A percentile compares a stretch with the other conserved stretches of the same genome.
Conservation (phyloP, 2,888 invertebrate genomes). For the Pandemis heparana region DNA sequence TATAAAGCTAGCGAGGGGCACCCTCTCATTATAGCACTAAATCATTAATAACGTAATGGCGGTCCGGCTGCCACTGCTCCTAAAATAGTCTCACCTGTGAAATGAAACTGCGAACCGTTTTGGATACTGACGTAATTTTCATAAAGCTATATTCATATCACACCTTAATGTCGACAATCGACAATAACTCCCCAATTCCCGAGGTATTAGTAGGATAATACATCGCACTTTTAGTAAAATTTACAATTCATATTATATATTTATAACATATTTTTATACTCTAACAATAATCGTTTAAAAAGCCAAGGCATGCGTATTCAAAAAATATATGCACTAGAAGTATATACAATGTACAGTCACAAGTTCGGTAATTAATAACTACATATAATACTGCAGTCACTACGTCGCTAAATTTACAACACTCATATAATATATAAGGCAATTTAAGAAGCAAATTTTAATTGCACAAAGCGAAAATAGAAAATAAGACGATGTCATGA, state of each 20-base stretch:
- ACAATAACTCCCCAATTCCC: slow-evolving; percentile 27
- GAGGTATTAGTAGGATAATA: slow-evolving; percentile 27
- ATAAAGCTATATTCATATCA: slow-evolving; percentile 53
- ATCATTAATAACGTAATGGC: slow-evolving; percentile 44
- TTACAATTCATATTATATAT: background rate
- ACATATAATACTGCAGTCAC: slow-evolving; percentile 76
- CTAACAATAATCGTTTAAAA: slow-evolving; percentile 13
- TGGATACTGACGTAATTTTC: slow-evolving; percentile 49
- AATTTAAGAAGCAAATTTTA: slow-evolving; percentile 49
- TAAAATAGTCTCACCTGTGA: slow-evolving; percentile 50
- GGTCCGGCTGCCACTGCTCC: slow-evolving; percentile 41
- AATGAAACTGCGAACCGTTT: slow-evolving; percentile 44
- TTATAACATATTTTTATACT: slow-evolving; percentile 2
- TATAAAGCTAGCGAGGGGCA: slow-evolving; percentile 23
- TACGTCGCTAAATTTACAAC: slow-evolving; percentile 62
- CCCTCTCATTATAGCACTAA: slow-evolving; percentile 36
- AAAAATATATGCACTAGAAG: slow-evolving; percentile 51
- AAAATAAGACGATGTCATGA: slow-evolving; percentile 26
- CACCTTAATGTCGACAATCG: slow-evolving; percentile 46
- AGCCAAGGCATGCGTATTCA: slow-evolving; percentile 29
- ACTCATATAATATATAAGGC: slow-evolving; percentile 52
- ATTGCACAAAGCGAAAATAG: slow-evolving; percentile 53
- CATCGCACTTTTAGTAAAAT: background rate
- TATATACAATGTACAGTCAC: slow-evolving; percentile 49
- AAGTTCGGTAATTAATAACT: slow-evolving; percentile 52